Percentiles rank a stretch among this genome's conserved stretches.
These are phyloP conservation scores for Drosophila kanekoi DNA, from an alignment of 2,888 invertebrate genomes.

Conservation along the genomic window DNA sequence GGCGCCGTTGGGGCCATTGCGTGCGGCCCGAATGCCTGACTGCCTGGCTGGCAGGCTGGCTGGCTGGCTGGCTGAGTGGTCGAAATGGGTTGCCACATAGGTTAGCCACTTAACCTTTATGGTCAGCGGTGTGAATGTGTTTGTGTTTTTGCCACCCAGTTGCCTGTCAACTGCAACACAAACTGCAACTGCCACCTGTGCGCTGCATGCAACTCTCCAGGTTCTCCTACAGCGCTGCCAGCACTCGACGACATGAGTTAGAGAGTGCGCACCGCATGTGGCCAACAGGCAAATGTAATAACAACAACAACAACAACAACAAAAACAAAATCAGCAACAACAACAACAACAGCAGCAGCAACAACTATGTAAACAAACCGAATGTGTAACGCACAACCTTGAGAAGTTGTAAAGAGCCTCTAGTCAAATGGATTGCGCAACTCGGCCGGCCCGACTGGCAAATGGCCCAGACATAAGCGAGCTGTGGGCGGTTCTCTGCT, in stretches of 20 bases:
- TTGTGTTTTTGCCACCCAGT: constrained; percentile 13
- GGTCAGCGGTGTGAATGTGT: constrained; percentile 14
- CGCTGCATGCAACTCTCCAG: constrained; percentile 19
- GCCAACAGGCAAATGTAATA: constrained; percentile 49
- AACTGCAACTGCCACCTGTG: constrained; percentile 19
- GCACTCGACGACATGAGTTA: constrained; percentile 1
- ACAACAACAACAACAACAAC: constrained; percentile 7
- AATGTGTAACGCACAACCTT: constrained; percentile 62
- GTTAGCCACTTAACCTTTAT: constrained; percentile 58
- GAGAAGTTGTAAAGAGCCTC: constrained; percentile 44
- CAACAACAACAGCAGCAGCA: constrained; percentile 6
- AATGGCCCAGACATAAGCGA: constrained; percentile 49
- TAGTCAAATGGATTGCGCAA: constrained; percentile 51
- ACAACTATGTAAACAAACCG: constrained; percentile 43
- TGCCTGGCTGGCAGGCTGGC: constrained; percentile 1
- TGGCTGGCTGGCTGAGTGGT: constrained; percentile 5
- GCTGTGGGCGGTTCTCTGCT: constrained; percentile 27
- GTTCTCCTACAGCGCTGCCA: constrained; percentile 3
- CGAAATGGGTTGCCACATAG: constrained; percentile 43
- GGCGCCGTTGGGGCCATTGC: constrained; percentile 47
- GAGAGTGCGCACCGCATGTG: constrained; percentile 40
- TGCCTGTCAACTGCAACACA: constrained; percentile 26
- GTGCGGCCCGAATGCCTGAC: constrained; percentile 27
- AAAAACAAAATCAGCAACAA: background rate
- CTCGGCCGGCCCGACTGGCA: constrained; percentile 29